Evolutionary conservation across 2,113 vertebrate species (phyloP).

Genomic region (Mustelus asterias): DNA sequence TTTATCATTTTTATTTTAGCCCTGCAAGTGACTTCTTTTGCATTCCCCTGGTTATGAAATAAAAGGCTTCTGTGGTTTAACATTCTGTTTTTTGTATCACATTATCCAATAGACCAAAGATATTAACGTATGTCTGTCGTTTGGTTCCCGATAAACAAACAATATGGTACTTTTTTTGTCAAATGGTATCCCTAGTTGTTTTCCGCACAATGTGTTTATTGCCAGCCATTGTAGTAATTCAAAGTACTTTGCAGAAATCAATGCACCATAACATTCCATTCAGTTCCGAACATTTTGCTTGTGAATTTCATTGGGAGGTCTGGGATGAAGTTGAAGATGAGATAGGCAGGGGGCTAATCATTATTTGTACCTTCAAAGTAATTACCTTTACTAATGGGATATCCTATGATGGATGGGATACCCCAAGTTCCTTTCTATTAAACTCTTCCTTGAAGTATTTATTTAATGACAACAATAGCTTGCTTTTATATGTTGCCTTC

Average conservation of each 20-base stretch:
- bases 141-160: not conserved
- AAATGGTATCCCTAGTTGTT: not conserved
- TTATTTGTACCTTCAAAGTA: not conserved
- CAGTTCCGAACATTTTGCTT: not conserved
- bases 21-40: not conserved
- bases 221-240: not conserved
- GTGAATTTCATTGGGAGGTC: not conserved
- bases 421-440: not conserved
- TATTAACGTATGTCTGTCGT: not conserved
- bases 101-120: not conserved
- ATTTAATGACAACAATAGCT: too few relatives aligned
- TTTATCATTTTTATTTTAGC: slow-evolving; percentile 39
- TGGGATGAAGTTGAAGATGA: not conserved
- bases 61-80: not conserved
- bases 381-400: not conserved
- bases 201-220: not conserved
- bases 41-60: not conserved
- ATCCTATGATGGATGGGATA: not conserved
- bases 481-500: too few relatives aligned
- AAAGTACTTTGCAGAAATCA: not conserved
- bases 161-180: not conserved
- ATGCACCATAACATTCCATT: not conserved
- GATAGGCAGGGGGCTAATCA: not conserved
- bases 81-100: not conserved
- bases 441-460: not conserved